Evolutionary conservation across 2,888 invertebrate species (phyloP), one percentile per base, ranked within the genome.

Genomic region (Lamellibrachia satsuma): DNA sequence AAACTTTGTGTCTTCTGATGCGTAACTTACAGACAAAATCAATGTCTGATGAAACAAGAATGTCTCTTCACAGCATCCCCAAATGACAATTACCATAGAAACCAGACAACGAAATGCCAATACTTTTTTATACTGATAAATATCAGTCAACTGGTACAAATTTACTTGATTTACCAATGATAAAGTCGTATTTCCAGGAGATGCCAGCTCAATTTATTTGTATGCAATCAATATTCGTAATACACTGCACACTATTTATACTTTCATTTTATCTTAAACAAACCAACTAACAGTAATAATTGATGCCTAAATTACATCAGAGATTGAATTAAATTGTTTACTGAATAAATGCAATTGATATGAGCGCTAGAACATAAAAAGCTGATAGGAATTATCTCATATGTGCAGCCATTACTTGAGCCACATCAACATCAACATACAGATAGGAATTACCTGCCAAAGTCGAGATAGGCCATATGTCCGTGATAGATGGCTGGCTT

Each of bases 401-500:
- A 75, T 22, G n/a, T 15, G n/a, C 15, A 75, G n/a, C 22, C 75
- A 15, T 22, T 75, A 75, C 22, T 6, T 75, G 75, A 75, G 15
- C 39, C 39, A 39, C 2, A 15, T 2, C 22, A 15, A 0, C n/a
- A 75, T 2, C 75, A 22, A 75, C 22, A 22, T 22, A 15, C 75
- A 75, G 75, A 75, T 11, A 75, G 75, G 75, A 91, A 92, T 93
- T 92, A 99, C 99, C 98, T 98, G 94, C 98, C 97, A 97, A 99
- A 99, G 97, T 99, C 98, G 94, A 99, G 97, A 97, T 98, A 99
- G 7, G 99, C 99, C 97, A 99, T 98, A 96, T 99, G 99, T 0
- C 99, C 99, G 97, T 99, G 99, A 97, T 99, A 99, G 92, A 99
- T 97, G 0, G 99, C 99, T 91, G 99, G 99, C 96, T 98, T 98